Conservation (phyloP, 2,888 invertebrate species). For the Adineta ricciae region DNA sequence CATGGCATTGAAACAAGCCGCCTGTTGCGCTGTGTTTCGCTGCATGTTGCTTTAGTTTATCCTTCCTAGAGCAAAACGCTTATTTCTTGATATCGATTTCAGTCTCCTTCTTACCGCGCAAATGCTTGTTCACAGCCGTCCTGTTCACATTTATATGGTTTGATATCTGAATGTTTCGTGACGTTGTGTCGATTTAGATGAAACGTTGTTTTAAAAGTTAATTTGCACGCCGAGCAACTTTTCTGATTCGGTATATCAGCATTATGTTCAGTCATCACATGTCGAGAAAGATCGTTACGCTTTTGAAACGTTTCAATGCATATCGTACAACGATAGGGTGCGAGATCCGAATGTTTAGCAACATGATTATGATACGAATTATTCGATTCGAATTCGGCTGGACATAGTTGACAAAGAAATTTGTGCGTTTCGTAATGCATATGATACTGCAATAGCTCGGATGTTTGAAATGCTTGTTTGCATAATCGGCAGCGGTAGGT, state of each 20-base stretch:
- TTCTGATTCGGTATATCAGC: conserved; percentile 26
- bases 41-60: conserved; percentile 31
- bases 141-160: conserved; percentile 29
- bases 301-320: conserved; percentile 29
- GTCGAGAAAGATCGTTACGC: conserved; percentile 27
- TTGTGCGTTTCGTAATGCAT: neutral
- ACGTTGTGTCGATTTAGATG: conserved; percentile 29
- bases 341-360: conserved; percentile 23
- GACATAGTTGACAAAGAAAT: conserved; percentile 26
- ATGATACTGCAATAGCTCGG: neutral
- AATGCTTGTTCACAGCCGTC: conserved; percentile 25
- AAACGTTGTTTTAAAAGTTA: conserved; percentile 31
- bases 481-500: neutral
- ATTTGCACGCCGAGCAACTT: conserved; percentile 22
- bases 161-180: conserved; percentile 21
- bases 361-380: conserved; percentile 31
- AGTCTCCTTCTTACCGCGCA: neutral
- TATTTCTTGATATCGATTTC: neutral
- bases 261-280: conserved; percentile 20
- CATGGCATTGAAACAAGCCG: conserved; percentile 17
- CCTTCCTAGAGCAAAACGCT: conserved; percentile 1
- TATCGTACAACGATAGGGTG: conserved; percentile 16
- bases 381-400: neutral
- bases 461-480: neutral
- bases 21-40: conserved; percentile 22